These are phyloP conservation scores for Xestobium rufovillosum DNA, from an alignment of 2,888 invertebrate species.

Conservation along the genomic window DNA sequence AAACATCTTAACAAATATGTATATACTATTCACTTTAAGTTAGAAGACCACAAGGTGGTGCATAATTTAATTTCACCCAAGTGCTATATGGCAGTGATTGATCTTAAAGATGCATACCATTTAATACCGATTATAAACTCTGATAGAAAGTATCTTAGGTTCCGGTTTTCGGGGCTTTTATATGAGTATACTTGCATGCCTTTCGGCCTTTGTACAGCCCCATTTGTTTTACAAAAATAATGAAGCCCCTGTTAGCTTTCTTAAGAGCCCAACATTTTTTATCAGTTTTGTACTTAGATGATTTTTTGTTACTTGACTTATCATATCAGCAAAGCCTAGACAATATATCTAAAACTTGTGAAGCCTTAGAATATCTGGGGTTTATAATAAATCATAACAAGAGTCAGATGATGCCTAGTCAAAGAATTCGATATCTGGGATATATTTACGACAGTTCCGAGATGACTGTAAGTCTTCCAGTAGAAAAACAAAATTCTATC, in stretches of 20 bases:
- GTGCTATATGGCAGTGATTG: conserved; percentile 16
- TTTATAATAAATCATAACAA: conserved; percentile 21
- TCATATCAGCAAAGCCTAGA: conserved; percentile 12
- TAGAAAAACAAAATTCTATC: conserved; percentile 9
- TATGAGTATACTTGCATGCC: conserved; percentile 20
- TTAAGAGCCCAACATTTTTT: conserved; percentile 12
- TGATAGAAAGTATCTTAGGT: conserved; percentile 18
- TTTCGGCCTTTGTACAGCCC: conserved; percentile 21
- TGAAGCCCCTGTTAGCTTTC: conserved; percentile 18
- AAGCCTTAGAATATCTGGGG: conserved; percentile 15
- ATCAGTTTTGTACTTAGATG: conserved; percentile 23
- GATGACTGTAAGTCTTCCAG: conserved; percentile 15
- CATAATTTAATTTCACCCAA: conserved; percentile 9
- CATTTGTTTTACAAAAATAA: conserved; percentile 21
- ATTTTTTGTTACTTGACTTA: conserved; percentile 21
- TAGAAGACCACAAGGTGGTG: conserved; percentile 14
- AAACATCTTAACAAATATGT: conserved; percentile 16
- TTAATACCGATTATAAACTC: conserved; percentile 14
- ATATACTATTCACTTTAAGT: conserved; percentile 15
- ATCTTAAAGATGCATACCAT: conserved; percentile 18
- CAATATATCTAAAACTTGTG: conserved; percentile 13
- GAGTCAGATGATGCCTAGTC: conserved; percentile 15
- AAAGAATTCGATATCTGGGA: conserved; percentile 18
- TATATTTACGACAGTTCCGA: conserved; percentile 18
- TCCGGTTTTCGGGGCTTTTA: conserved; percentile 13